These are phyloP conservation scores for Poecilobothrus nobilitatus DNA, from an alignment of 2,888 invertebrate species.

Conservation along the genomic window DNA sequence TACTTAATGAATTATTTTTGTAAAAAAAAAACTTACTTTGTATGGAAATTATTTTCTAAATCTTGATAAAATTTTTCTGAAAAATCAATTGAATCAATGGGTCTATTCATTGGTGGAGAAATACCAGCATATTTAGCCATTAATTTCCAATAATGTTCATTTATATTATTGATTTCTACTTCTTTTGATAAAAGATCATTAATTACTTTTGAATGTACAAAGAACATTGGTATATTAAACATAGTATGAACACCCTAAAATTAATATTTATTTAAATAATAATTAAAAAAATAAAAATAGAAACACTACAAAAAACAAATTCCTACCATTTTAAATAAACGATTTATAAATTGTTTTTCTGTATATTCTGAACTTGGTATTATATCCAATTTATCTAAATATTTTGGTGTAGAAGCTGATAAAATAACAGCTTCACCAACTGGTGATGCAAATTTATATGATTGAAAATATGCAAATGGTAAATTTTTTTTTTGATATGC, in stretches of 20 bases:
- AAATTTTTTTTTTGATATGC: slow-evolving; percentile 34
- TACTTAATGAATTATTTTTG: no score
- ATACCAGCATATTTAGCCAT: slow-evolving; percentile 55
- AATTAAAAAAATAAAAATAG: not conserved
- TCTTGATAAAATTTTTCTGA: slow-evolving; percentile 63
- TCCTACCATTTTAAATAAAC: slow-evolving; percentile 22
- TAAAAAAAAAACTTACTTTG: slow-evolving; percentile 29
- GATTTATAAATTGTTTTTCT: slow-evolving; percentile 20
- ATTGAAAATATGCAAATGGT: slow-evolving; percentile 37
- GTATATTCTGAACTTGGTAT: slow-evolving; percentile 5
- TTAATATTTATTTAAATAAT: not conserved
- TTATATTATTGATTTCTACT: slow-evolving; percentile 51
- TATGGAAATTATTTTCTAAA: slow-evolving; percentile 38
- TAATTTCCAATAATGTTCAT: slow-evolving; percentile 59
- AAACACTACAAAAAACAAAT: not conserved
- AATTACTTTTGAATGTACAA: slow-evolving; percentile 60
- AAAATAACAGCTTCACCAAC: slow-evolving; percentile 39
- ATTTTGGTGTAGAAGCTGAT: slow-evolving; percentile 37
- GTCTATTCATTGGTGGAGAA: slow-evolving; percentile 54
- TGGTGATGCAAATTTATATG: slow-evolving; percentile 37
- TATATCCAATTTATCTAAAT: slow-evolving; percentile 31
- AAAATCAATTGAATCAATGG: slow-evolving; percentile 62
- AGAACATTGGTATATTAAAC: slow-evolving; percentile 60
- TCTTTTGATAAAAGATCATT: slow-evolving; percentile 58
- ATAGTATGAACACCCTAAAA: slow-evolving; percentile 59